These are phyloP conservation scores for Chelmon rostratus DNA, from an alignment of 2,797 vertebrate genomes.

Conservation along the genomic window DNA sequence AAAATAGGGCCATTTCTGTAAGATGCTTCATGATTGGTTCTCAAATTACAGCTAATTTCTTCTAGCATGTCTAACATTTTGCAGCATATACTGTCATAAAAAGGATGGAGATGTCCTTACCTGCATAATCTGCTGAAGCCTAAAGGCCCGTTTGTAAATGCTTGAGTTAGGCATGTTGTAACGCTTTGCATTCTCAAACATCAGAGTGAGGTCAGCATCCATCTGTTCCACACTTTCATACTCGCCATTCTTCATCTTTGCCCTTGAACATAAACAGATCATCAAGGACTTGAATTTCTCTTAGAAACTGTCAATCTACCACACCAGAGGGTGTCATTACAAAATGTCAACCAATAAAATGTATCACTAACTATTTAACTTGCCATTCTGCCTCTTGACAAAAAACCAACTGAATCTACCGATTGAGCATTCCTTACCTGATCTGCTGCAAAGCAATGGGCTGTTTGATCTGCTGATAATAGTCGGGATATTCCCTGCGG, in stretches of 20 bases:
- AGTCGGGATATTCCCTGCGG: conserved; percentile 97
- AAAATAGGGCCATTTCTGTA: not conserved
- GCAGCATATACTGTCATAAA: not conserved
- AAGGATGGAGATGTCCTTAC: conserved; percentile 70
- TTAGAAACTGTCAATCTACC: not conserved
- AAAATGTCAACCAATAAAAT: not conserved
- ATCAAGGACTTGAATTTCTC: not conserved
- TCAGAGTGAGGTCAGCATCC: conserved; percentile 93
- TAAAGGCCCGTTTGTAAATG: conserved; percentile 97
- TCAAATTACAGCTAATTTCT: not conserved
- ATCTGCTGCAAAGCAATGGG: conserved; percentile 95
- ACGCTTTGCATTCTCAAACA: conserved; percentile 99
- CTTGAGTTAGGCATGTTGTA: conserved; percentile 98
- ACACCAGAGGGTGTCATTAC: not conserved
- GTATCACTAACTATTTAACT: not conserved
- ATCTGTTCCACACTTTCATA: conserved; percentile 95
- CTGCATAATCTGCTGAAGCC: conserved; percentile 98
- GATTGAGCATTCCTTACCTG: conserved; percentile 82
- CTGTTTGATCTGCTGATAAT: conserved; percentile 98
- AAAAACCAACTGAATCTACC: not conserved
- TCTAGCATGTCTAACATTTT: too few relatives aligned
- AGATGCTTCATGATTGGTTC: not conserved
- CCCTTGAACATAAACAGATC: conserved; percentile 79
- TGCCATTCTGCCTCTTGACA: not conserved
- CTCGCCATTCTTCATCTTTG: conserved; percentile 95